phyloP scores from a whole-genome alignment of 92 coral and sea anemone genomes.

The Micromussa lordhowensis region DNA sequence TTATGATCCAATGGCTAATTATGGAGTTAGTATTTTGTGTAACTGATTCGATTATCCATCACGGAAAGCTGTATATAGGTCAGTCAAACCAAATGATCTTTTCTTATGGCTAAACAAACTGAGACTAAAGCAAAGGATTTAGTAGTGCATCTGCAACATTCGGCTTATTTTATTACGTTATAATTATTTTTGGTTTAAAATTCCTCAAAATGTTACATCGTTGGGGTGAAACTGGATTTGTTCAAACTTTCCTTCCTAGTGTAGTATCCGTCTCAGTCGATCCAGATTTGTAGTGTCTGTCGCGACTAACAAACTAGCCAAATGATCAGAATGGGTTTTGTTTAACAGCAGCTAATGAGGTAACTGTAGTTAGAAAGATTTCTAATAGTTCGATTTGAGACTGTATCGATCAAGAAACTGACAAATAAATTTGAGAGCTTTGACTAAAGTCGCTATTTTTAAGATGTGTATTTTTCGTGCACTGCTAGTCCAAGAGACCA shows the following conservation, averaged over 20 bases:
- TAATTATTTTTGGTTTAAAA: neutral
- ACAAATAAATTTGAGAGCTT: neutral
- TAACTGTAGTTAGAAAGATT: neutral
- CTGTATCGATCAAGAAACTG: neutral
- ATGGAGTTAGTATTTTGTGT: neutral
- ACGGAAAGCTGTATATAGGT: neutral
- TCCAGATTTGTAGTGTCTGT: neutral
- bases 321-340: neutral
- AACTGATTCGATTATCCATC: neutral
- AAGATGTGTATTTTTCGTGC: neutral
- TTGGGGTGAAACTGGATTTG: neutral
- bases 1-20: constrained; percentile 6
- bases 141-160: neutral
- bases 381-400: neutral
- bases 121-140: neutral
- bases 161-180: neutral
- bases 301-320: neutral
- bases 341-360: neutral
- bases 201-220: neutral
- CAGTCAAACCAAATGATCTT: neutral
- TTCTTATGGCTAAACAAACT: neutral
- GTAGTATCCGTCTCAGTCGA: constrained; percentile 1
- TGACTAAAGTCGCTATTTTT: neutral
- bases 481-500: neutral
- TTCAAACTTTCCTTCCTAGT: neutral